Evolutionary conservation across 2,797 vertebrate genomes (phyloP), one percentile per base, ranked within the genome.

Genomic region (Enteromius mattozi): DNA sequence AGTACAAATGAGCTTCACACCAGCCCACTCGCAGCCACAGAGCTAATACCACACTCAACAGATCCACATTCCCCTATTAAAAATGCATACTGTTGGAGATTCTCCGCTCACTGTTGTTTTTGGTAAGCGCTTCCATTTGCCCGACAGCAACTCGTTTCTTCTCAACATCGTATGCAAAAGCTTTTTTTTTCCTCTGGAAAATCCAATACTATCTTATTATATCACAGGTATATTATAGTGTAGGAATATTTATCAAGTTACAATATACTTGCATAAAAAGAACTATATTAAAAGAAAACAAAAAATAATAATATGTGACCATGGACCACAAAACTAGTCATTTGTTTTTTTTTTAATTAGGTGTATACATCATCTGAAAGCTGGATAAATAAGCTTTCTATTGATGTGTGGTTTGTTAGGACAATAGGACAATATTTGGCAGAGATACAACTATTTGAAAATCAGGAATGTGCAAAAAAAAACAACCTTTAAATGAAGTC

Each of bases 1-100:
- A 94, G 95, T 94, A 95, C 94, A 94, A 93, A 95, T 93, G 91
- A 93, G 91, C 86, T 88, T 90, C 89, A 89, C 84, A 90, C 91
- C 86, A 90, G 86, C 90, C 72, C 84, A 66, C 78, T 87, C 86
- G 45, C 82, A 88, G 70, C 84, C 74, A 86, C 80, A 56, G 30
- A 76, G 84, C 86, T 68, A 90, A 81, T 87, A 86, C 88, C 72
- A 37, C 77, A 72, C 77, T 86, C 89, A 91, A 91, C 83, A 81
- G 68, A 86, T 81, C 88, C 72, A 75, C 81, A 85, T 78, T 79
- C 63, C 51, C 56, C 78, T 79, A 91, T 90, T 91, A 89, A 90
- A 91, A 87, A 89, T 84, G 83, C 82, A 89, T 88, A 76, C 75
- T 87, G 84, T 87, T 90, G 85, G 85, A 90, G 83, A 83, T 82